Conservation (phyloP, 2,113 vertebrate species). For the Pampusana beccarii region DNA sequence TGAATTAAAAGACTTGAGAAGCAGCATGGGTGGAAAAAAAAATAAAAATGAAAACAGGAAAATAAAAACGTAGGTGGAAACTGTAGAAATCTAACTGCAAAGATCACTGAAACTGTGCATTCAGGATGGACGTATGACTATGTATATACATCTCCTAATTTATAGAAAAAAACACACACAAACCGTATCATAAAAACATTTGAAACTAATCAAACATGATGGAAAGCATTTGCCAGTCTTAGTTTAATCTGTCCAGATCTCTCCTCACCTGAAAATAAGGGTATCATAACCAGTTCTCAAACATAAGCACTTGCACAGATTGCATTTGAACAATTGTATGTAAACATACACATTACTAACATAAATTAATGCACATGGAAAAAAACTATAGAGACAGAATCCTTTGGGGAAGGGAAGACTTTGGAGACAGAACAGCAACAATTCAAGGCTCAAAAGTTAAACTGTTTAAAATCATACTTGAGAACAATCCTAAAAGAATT, state of each 20-base stretch:
- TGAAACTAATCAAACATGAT: neutral
- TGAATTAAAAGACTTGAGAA: neutral
- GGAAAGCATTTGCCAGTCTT: neutral
- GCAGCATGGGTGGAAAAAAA: neutral
- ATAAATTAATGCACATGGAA: neutral
- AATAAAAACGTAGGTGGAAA: neutral
- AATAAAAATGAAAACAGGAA: neutral
- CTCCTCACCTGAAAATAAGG: neutral
- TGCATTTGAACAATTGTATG: neutral
- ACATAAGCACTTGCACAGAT: neutral
- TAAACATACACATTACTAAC: neutral
- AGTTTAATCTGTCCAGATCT: neutral
- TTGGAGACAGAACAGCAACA: neutral
- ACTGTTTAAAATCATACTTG: neutral
- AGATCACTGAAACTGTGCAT: neutral
- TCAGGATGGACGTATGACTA: neutral
- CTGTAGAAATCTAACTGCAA: neutral
- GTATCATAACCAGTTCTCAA: neutral
- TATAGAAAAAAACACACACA: neutral
- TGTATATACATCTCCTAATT: neutral
- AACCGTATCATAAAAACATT: neutral
- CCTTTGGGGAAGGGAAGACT: neutral
- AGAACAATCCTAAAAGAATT: neutral
- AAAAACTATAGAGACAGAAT: neutral
- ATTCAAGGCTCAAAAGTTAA: neutral